phyloP scores from a whole-genome alignment of 2,797 vertebrate genomes.

The Bucorvus abyssinicus region DNA sequence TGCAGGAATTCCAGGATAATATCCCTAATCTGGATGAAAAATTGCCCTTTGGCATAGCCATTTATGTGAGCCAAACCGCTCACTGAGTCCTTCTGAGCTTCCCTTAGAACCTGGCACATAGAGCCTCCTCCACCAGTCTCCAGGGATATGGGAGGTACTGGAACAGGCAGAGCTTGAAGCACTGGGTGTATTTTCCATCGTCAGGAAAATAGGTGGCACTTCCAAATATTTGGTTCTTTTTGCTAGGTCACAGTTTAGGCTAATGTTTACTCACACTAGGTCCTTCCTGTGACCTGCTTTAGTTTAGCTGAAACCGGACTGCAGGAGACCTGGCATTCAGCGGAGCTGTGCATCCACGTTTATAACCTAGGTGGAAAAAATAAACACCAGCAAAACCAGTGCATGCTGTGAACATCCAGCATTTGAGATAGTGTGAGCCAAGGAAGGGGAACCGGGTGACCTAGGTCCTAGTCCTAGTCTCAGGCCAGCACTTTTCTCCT shows the following conservation, averaged over 20 bases:
- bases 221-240: not conserved
- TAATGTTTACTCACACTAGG: not conserved
- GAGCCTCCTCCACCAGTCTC: not conserved
- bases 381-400: not conserved
- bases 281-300: not conserved
- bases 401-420: not conserved
- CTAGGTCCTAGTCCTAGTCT: not conserved
- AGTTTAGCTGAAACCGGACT: not conserved
- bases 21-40: not conserved
- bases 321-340: not conserved
- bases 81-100: not conserved
- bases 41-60: not conserved
- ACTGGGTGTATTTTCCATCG: not conserved
- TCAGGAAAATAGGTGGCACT: not conserved
- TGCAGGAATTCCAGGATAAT: not conserved
- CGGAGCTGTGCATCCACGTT: not conserved
- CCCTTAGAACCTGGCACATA: not conserved
- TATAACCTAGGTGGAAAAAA: not conserved
- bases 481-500: not conserved
- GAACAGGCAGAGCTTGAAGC: not conserved
- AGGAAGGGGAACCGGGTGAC: not conserved
- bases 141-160: not conserved
- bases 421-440: not conserved
- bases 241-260: not conserved
- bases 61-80: not conserved